phyloP scores from a whole-genome alignment of 2,113 vertebrate species.

The Laticauda laticaudata region DNA sequence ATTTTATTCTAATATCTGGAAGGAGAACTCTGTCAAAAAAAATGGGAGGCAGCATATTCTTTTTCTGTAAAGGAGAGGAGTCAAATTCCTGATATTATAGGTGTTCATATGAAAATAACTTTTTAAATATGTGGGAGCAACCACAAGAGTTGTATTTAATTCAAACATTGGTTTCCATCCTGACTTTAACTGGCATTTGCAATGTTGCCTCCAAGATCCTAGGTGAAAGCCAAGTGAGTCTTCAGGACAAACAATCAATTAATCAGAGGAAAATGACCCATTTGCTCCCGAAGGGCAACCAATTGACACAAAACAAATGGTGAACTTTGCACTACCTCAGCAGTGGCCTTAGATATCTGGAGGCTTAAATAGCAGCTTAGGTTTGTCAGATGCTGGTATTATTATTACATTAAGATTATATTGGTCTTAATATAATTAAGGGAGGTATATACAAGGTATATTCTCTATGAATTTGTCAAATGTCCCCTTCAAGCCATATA shows the following conservation, averaged over 20 bases:
- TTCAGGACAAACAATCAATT: background rate
- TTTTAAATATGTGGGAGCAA: background rate
- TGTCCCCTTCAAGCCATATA: background rate
- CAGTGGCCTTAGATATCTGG: background rate
- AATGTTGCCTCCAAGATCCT: background rate
- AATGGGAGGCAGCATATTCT: background rate
- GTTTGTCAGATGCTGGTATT: background rate
- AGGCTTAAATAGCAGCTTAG: background rate
- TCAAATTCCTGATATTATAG: background rate
- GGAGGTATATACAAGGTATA: no score
- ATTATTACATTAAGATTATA: background rate
- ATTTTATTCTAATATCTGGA: background rate
- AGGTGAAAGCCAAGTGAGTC: background rate
- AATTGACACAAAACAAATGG: background rate
- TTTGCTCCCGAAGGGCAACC: background rate
- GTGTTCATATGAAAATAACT: background rate
- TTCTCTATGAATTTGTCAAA: background rate
- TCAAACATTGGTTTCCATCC: background rate
- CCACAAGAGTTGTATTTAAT: background rate
- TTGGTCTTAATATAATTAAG: background rate
- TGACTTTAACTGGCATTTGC: background rate
- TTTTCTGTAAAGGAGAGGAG: background rate
- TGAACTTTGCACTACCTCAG: background rate
- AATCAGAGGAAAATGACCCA: background rate
- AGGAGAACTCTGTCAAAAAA: background rate